Evolutionary conservation across 2,797 vertebrate species (phyloP), one percentile per base, ranked within the genome.

Genomic region (Arrhamphus sclerolepis): DNA sequence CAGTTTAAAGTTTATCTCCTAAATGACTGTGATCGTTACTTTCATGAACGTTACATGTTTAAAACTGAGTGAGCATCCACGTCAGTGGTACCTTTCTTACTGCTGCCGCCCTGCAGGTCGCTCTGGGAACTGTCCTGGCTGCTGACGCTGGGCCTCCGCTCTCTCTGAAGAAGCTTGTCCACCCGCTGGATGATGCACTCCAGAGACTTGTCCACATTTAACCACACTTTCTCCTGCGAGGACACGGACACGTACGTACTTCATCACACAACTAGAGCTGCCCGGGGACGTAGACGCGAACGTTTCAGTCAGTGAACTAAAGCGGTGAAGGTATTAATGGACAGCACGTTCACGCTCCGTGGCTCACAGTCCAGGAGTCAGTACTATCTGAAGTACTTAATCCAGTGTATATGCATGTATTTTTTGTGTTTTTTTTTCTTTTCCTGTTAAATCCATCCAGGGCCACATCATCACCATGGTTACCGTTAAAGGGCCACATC

Each of bases 101-200:
- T 92, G 69, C 86, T 41, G 66, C 90, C 73, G 56, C 91, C 89
- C 86, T 90, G 85, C 81, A 83, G 84, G 1, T 95, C 89, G 0
- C 89, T 84, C 60, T 89, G 94, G 77, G 92, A 84, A 75, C 92
- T 92, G 4, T 96, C 95, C 63, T 93, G 94, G 5, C 92, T 92
- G 75, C 75, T 14, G 72, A 81, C 71, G 5, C 93, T 94, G 0
- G 93, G 94, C 56, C 95, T 86, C 29, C 95, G 94, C 46, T 98
- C 96, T 80, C 93, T 96, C 92, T 96, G 96, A 3, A 99, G 94
- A 66, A 99, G 94, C 76, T 98, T 97, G 92, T 98, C 98, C 16
- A 98, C 96, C 3, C 96, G 92, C 89, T 99, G 94, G 74, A 99
- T 96, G 83, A 99, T 96, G 75, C 97, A 99, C 89, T 99, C 98